phyloP scores from a whole-genome alignment of 2,113 vertebrate genomes.

The Xiphophorus couchianus region DNA sequence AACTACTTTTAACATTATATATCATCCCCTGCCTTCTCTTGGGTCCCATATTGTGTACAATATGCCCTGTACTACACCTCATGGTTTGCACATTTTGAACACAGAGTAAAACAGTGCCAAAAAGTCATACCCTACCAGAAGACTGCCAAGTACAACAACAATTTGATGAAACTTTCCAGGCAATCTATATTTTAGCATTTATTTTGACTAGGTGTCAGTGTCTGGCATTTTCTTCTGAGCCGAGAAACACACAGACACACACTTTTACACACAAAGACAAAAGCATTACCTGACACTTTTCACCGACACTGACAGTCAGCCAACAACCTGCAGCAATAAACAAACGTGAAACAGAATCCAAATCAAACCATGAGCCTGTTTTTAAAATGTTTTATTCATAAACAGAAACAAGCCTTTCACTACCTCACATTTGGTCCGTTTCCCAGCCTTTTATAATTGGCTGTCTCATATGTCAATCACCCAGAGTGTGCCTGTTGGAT shows the following conservation, averaged over 20 bases:
- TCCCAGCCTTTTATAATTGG: conserved; percentile 64
- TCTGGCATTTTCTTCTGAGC: conserved; percentile 16
- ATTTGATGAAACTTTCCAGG: conserved; percentile 8
- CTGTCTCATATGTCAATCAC: conserved; percentile 70
- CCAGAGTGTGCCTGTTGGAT: conserved; percentile 27
- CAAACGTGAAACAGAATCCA: conserved; percentile 56
- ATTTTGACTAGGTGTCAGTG: neutral
- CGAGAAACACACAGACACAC: conserved; percentile 20
- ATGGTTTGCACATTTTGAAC: neutral
- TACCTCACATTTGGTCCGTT: conserved; percentile 46
- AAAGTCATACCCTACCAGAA: too few relatives aligned
- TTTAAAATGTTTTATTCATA: conserved; percentile 69
- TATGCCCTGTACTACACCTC: neutral
- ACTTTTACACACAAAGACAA: neutral
- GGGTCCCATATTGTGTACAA: neutral
- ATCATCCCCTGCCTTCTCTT: neutral
- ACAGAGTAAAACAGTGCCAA: neutral
- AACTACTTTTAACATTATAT: too few relatives aligned
- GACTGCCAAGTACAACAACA: neutral
- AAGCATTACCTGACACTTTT: conserved; percentile 45
- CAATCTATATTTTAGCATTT: neutral
- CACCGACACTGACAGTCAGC: conserved; percentile 52
- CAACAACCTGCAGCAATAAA: conserved; percentile 55
- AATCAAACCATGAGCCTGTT: conserved; percentile 56
- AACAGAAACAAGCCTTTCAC: conserved; percentile 23